phyloP scores from a whole-genome alignment of 2,888 invertebrate species.

The Myopa testacea region DNA sequence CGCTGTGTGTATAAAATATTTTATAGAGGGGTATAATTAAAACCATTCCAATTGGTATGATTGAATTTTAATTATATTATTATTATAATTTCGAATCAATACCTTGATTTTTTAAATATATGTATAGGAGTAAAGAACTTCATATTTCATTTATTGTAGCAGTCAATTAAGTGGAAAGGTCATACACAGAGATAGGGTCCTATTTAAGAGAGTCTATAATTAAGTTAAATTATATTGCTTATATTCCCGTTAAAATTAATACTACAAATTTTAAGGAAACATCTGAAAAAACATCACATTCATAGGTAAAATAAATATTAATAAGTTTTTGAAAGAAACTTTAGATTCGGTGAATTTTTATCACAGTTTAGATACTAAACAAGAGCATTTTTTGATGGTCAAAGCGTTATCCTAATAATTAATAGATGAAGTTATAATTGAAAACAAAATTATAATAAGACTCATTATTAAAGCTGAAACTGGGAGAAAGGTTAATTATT shows the following conservation, averaged over 20 bases:
- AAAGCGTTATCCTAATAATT: too few relatives aligned
- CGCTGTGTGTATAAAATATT: too few relatives aligned
- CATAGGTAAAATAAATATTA: background rate
- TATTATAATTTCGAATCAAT: too few relatives aligned
- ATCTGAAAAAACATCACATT: background rate
- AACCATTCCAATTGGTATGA: too few relatives aligned
- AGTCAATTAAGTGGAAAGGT: too few relatives aligned
- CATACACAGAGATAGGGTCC: too few relatives aligned
- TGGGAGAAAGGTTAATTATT: slow-evolving; percentile 39
- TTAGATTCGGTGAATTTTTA: background rate
- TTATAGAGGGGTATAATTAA: too few relatives aligned
- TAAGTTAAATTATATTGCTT: background rate
- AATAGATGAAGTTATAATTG: background rate
- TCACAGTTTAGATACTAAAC: background rate
- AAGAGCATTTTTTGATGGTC: background rate
- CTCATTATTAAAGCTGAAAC: slow-evolving; percentile 19
- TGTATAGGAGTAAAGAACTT: too few relatives aligned
- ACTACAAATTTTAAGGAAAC: background rate
- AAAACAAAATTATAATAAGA: background rate
- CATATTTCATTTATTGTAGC: too few relatives aligned
- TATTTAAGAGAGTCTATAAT: too few relatives aligned
- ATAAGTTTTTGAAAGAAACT: background rate
- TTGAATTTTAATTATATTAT: too few relatives aligned
- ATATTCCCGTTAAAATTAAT: background rate
- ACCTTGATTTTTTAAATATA: too few relatives aligned